Evolutionary conservation across 2,888 invertebrate species (phyloP).

Genomic region (Epinotia ramella): DNA sequence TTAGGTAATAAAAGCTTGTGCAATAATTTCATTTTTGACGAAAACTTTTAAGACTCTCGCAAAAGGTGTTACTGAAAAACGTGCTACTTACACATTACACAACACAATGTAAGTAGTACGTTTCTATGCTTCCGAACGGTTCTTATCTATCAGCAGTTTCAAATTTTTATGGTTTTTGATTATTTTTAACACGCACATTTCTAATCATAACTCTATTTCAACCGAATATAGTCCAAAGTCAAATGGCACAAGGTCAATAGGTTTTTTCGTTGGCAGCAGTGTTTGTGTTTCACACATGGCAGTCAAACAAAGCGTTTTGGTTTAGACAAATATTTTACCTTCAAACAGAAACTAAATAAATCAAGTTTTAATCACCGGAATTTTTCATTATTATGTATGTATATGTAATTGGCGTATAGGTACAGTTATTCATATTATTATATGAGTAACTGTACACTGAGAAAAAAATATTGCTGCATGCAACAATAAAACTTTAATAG

Average conservation of each 20-base stretch:
- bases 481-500: too few relatives aligned
- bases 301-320: conserved; percentile 34
- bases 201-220: conserved; percentile 7
- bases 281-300: conserved; percentile 45
- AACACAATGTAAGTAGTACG: conserved; percentile 16
- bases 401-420: background rate
- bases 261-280: conserved; percentile 34
- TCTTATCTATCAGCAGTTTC: conserved; percentile 41
- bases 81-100: conserved; percentile 13
- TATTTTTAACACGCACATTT: conserved; percentile 7
- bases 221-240: conserved; percentile 17
- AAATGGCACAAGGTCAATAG: background rate
- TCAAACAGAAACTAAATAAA: conserved; percentile 1
- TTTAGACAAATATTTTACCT: conserved; percentile 26
- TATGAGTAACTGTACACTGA: too few relatives aligned
- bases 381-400: background rate
- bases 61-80: background rate
- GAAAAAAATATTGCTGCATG: too few relatives aligned
- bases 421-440: too few relatives aligned
- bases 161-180: conserved; percentile 43
- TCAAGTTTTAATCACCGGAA: background rate
- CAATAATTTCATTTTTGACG: too few relatives aligned
- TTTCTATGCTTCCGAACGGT: conserved; percentile 40
- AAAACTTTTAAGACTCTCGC: background rate
- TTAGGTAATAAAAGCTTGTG: too few relatives aligned